phyloP scores from a whole-genome alignment of 2,797 vertebrate genomes.

The Myotis vivesi region DNA sequence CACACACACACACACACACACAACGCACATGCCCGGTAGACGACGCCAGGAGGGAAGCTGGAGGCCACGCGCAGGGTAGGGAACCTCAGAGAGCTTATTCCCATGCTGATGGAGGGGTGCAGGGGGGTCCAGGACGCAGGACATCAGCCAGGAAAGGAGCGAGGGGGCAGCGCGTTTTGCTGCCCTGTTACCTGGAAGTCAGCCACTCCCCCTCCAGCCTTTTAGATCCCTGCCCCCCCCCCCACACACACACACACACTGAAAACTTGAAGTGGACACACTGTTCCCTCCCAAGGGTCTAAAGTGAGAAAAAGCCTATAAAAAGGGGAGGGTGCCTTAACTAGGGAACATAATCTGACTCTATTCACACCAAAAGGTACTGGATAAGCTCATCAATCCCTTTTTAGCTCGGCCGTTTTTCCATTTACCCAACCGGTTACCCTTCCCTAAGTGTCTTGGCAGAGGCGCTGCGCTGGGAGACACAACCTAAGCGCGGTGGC shows the following conservation, averaged over 20 bases:
- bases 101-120: background rate
- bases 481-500: background rate
- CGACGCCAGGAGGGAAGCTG: background rate
- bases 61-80: background rate
- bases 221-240: background rate
- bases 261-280: background rate
- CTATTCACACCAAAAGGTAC: background rate
- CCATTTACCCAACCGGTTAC: background rate
- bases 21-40: background rate
- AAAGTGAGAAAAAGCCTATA: slow-evolving; percentile 23
- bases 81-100: background rate
- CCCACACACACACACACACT: too few species aligned
- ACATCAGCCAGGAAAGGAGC: background rate
- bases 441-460: background rate
- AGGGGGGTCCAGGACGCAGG: background rate
- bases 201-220: background rate
- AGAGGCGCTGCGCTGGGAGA: background rate
- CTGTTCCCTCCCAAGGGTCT: background rate
- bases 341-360: slow-evolving; percentile 10
- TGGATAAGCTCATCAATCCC: background rate
- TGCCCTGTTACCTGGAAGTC: background rate
- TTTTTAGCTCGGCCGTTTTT: background rate
- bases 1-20: too few species aligned
- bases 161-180: background rate
- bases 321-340: background rate